Base-by-base conservation (phyloP, 2,797 vertebrate species). In the Leucoraja ocellata region DNA sequence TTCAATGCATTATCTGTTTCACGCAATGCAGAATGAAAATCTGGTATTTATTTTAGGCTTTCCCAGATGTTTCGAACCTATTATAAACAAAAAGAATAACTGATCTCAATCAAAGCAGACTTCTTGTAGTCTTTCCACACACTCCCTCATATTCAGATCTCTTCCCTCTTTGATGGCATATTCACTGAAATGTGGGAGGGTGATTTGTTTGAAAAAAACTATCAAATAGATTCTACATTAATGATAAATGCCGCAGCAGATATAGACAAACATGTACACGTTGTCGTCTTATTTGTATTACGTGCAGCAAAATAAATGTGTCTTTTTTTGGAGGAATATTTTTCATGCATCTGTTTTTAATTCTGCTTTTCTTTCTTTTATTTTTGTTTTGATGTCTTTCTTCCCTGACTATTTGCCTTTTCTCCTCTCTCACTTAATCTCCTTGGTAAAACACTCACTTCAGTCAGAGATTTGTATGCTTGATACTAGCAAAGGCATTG, bases 51-150 rank as follows among this genome's bases (percentile, higher is more conserved):
- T 88, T 88, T 88, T 68, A 21, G 84, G 61, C 65, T 88, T 88
- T 68, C 84, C 63, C 84, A 88, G 84, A 88, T 88, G 84, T 68
- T 88, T 88, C 63, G 21, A 68, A 88, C 84, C 63, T 68, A 88
- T 58, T 58, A 58, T 68, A 88, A 88, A 21, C 28, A 68, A 88
- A 88, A 88, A 88, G 9, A 36, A 88, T 16, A 88, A 88, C 84
- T 88, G 61, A 88, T 88, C n/a, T 18, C n/a, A 88, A 9, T 88
- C 4, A 32, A 65, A 68, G 16, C 32, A 88, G 32, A 36, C 61
- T 36, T 74, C 84, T 36, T 88, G 84, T 18, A 68, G 2, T 88
- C 16, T 88, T 88, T 88, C 14, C 65, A 88, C 7, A 16, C 61
- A 21, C 63, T 88, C 58, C 54, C 84, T 88, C 84, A 88, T 32